Evolutionary conservation across 2,797 vertebrate species (phyloP).

Genomic region (Sebastes trivittatus): DNA sequence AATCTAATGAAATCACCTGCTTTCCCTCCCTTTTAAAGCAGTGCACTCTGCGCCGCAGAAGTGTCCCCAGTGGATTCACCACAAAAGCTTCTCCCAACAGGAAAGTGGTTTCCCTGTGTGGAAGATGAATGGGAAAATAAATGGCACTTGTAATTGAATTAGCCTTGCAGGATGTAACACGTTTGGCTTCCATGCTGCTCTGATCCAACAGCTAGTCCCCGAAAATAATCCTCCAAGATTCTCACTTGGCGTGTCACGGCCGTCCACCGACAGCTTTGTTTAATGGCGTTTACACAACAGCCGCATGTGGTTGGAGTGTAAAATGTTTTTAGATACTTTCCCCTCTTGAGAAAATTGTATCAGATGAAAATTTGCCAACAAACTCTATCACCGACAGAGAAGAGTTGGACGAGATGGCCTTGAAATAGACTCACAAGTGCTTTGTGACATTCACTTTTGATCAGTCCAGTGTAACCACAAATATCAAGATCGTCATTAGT

Average conservation of each 20-base stretch:
- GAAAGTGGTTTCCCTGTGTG: background rate
- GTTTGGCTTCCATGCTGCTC: constrained; percentile 24
- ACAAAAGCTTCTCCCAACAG: background rate
- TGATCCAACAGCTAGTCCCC: background rate
- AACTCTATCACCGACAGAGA: background rate
- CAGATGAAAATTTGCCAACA: background rate
- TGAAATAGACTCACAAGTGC: background rate
- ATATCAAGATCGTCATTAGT: background rate
- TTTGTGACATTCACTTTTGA: background rate
- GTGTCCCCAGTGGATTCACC: background rate
- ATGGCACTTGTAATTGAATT: constrained; percentile 39
- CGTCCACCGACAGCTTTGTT: background rate
- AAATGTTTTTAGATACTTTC: background rate
- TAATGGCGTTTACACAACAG: background rate
- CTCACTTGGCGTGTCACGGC: background rate
- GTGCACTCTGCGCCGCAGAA: background rate
- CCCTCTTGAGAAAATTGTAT: background rate
- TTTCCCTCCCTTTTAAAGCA: background rate
- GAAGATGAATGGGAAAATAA: constrained; percentile 34
- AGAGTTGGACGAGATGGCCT: background rate
- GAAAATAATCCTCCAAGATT: background rate
- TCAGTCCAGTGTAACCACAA: background rate
- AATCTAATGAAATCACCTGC: constrained; percentile 17
- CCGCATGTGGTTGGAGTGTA: background rate
- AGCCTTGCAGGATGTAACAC: constrained; percentile 19